Conservation (phyloP, 2,888 invertebrate genomes). For the Leptinotarsa juncta region DNA sequence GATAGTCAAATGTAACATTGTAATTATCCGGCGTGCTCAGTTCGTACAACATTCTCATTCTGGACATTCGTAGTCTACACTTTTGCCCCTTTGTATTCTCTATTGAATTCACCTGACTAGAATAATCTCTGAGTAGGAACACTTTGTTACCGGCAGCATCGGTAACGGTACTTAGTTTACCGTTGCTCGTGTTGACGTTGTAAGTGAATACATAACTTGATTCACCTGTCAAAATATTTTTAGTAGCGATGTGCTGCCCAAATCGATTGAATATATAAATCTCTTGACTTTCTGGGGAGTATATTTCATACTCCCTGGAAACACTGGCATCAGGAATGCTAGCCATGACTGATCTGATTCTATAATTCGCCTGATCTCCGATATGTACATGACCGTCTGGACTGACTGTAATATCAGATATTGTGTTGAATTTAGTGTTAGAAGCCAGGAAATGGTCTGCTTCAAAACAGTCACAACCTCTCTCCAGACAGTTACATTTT, state of each 20-base stretch:
- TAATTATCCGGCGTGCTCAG: constrained; percentile 93
- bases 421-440: constrained; percentile 93
- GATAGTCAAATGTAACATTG: constrained; percentile 93
- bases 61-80: constrained; percentile 89
- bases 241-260: constrained; percentile 94
- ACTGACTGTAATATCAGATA: constrained; percentile 91
- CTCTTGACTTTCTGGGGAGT: constrained; percentile 95
- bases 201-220: constrained; percentile 94
- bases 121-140: constrained; percentile 84
- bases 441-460: constrained; percentile 92
- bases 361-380: constrained; percentile 93
- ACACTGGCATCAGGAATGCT: constrained; percentile 89
- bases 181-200: constrained; percentile 96
- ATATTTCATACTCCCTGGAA: constrained; percentile 91
- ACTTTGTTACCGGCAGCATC: constrained; percentile 93
- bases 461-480: constrained; percentile 93
- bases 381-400: constrained; percentile 95
- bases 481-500: constrained; percentile 91
- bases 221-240: constrained; percentile 94
- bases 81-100: constrained; percentile 95
- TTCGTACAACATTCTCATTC: constrained; percentile 92
- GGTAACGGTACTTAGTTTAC: constrained; percentile 92
- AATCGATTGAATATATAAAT: constrained; percentile 93
- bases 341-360: constrained; percentile 88
- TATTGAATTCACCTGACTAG: constrained; percentile 91